A percentile compares a stretch with the other conserved stretches of the same genome.
Conservation (phyloP, 2,888 invertebrate genomes). For the Cosmopolites sordidus region DNA sequence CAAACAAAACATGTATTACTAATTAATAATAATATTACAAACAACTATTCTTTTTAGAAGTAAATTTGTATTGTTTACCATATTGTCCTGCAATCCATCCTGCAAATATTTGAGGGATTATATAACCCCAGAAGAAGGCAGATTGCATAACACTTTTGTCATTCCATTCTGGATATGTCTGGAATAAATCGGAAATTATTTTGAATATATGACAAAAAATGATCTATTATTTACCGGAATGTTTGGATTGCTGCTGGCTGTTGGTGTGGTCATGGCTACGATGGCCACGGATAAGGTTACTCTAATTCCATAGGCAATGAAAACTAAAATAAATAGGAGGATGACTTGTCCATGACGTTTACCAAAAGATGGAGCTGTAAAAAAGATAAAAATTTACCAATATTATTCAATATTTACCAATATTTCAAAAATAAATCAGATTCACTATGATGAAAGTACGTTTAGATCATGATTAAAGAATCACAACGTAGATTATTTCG, state of each 20-base stretch:
- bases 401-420: no score
- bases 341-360: constrained; percentile 23
- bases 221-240: constrained; percentile 27
- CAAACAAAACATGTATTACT: not conserved
- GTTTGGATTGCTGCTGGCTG: constrained; percentile 23
- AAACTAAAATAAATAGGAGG: constrained; percentile 20
- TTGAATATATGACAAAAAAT: constrained; percentile 3
- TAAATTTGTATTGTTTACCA: constrained; percentile 47
- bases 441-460: no score
- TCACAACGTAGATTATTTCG: no score
- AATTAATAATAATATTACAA: no score
- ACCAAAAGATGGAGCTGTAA: constrained; percentile 27
- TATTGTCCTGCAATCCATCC: constrained; percentile 67
- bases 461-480: no score
- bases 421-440: no score
- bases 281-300: constrained; percentile 27
- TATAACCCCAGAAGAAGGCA: constrained; percentile 79
- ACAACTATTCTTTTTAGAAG: no score
- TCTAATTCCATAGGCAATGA: constrained; percentile 26
- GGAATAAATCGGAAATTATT: constrained; percentile 9
- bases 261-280: constrained; percentile 27
- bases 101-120: constrained; percentile 66
- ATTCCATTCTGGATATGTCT: constrained; percentile 50
- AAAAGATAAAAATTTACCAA: constrained; percentile 3
- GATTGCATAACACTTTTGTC: constrained; percentile 58